Evolutionary conservation across 1,140 invertebrate genomes (phyloP), one percentile per base, ranked within the genome.

Genomic region (Orius insidiosus): DNA sequence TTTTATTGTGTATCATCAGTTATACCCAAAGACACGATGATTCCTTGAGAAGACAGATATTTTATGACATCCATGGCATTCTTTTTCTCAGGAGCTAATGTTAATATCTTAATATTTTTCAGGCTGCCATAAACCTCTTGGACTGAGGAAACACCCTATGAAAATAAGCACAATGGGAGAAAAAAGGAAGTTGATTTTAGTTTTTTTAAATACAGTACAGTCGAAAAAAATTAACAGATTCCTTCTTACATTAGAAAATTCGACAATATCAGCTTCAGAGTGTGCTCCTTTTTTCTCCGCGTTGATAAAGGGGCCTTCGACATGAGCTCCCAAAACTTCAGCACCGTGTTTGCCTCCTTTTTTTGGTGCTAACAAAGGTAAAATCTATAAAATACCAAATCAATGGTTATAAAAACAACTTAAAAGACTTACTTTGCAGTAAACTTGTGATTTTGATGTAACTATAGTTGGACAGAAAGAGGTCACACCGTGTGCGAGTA

Each of bases 381-480:
- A 58, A 46, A 86, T 56, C 64, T 68, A 31, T 30, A 54, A 43
- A 34, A 40, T 46, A 35, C 36, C 18, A n/a, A 30, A 43, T 5
- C 13, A 45, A 33, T 31, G 13, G n/a, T 45, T 44, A 19, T 32
- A n/a, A 10, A 11, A 15, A 40, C 10, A 39, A 16, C 13, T 5
- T 16, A 47, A 9, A 8, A 48, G 14, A 41, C 48, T 56, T 54
- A 76, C 78, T 59, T 78, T 73, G 39, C 75, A 67, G 65, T 98
- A 98, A 45, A 75, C 74, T 40, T 80, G 69, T 37, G 65, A 62
- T 4, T 78, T 72, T 15, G 90, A 95, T 30, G 93, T 95, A 1
- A 98, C 85, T 50, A 98, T 63, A 3, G 95, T 98, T 7, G 95
- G 95, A 62, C 90, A 97, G 65, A 93, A 98, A n/a, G 92, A 85